Conservation (phyloP, 2,888 invertebrate genomes). For the Phengaris alcon region DNA sequence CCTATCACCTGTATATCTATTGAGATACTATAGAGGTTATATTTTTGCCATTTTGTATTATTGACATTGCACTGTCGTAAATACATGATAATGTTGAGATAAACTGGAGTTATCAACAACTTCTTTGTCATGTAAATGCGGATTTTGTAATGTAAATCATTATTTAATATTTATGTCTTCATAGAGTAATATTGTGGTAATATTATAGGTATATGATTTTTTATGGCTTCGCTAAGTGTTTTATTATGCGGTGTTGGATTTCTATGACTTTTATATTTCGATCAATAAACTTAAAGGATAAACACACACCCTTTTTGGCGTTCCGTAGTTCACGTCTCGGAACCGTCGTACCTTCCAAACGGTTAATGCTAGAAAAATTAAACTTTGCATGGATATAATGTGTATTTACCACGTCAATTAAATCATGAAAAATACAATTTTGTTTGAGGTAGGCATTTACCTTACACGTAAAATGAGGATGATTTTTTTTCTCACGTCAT, state of each 20-base stretch:
- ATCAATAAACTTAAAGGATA: not conserved
- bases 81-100: not conserved
- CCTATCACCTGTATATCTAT: not conserved
- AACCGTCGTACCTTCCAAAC: no score
- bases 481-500: no score
- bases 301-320: not conserved
- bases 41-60: no score
- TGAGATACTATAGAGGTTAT: no score
- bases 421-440: no score
- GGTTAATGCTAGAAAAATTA: no score
- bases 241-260: not conserved
- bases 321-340: no score
- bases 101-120: not conserved
- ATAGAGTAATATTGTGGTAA: conserved; percentile 5
- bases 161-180: conserved; percentile 1
- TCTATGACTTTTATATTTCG: not conserved
- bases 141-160: not conserved
- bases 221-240: not conserved
- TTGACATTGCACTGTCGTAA: not conserved
- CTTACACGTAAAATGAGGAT: no score
- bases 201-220: not conserved
- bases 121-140: not conserved
- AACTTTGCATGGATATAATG: no score
- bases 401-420: no score
- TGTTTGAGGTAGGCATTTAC: no score